Conservation (phyloP, 2,113 vertebrate species). For the Circaetus gallicus region DNA sequence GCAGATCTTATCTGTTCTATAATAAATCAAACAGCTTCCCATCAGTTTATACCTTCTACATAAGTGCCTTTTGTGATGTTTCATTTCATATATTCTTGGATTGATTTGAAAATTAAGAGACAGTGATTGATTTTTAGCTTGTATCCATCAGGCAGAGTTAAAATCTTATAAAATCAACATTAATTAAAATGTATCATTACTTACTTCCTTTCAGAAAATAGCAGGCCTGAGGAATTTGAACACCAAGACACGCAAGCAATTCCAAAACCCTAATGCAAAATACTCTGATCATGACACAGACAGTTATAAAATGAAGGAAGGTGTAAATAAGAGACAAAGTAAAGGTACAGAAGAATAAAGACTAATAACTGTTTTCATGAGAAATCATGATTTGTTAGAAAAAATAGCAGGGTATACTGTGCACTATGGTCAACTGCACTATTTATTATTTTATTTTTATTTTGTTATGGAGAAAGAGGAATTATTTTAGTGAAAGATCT, state of each 20-base stretch:
- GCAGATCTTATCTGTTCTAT: constrained; percentile 5
- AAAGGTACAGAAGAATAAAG: background rate
- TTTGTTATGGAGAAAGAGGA: background rate
- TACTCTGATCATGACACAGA: background rate
- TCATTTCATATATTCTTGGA: constrained; percentile 28
- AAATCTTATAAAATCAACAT: constrained; percentile 30
- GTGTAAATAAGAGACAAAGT: background rate
- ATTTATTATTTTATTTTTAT: background rate
- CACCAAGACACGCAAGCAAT: background rate
- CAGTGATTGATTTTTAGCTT: constrained; percentile 51
- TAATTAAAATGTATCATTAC: constrained; percentile 40
- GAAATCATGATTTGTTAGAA: background rate
- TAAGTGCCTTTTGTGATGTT: background rate
- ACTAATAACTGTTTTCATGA: background rate
- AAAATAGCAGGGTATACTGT: background rate
- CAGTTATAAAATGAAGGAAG: background rate
- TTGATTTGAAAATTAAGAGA: constrained; percentile 51
- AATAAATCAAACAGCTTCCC: constrained; percentile 55
- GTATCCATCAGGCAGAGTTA: constrained; percentile 30
- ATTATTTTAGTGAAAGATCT: background rate
- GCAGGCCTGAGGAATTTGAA: background rate
- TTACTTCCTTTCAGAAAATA: background rate
- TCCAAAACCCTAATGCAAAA: background rate
- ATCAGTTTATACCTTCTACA: background rate
- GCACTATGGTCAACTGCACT: background rate